These are phyloP conservation scores for Neolamprologus cancellatus DNA, from an alignment of 2,113 vertebrate species.

Conservation along the genomic window DNA sequence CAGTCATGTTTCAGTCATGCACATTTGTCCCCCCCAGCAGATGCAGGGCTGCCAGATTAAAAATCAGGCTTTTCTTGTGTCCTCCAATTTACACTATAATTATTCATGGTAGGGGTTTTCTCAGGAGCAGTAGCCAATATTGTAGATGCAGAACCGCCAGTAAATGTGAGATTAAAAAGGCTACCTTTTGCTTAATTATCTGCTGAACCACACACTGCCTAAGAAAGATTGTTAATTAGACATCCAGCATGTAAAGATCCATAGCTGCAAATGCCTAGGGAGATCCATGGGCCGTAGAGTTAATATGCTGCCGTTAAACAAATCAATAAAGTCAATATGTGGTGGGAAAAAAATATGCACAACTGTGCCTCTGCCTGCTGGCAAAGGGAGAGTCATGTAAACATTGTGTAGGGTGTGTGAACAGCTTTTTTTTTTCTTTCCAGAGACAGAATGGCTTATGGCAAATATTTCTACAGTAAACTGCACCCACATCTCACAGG, in stretches of 20 bases:
- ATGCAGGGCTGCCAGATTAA: not conserved
- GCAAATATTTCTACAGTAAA: not conserved
- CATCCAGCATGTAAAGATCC: not conserved
- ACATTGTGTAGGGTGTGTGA: not conserved
- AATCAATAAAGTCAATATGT: not conserved
- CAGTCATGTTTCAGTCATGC: slow-evolving; percentile 45
- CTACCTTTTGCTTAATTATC: not conserved
- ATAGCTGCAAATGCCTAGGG: not conserved
- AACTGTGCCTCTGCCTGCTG: not conserved
- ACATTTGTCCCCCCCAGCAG: slow-evolving; percentile 5
- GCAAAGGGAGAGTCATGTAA: not conserved
- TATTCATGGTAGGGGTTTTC: not conserved
- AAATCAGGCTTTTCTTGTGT: slow-evolving; percentile 9
- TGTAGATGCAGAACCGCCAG: not conserved
- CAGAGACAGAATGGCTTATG: not conserved
- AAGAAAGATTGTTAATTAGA: not conserved
- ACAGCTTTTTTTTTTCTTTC: not conserved
- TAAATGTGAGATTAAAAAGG: not conserved
- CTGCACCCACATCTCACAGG: not conserved
- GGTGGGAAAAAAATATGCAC: not conserved
- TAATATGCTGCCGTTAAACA: slow-evolving; percentile 3
- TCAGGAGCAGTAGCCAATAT: not conserved
- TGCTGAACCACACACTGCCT: not conserved
- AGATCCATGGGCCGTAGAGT: not conserved
- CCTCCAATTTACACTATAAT: not conserved